Conservation (phyloP, 2,113 vertebrate species). For the Lethenteron reissneri region DNA sequence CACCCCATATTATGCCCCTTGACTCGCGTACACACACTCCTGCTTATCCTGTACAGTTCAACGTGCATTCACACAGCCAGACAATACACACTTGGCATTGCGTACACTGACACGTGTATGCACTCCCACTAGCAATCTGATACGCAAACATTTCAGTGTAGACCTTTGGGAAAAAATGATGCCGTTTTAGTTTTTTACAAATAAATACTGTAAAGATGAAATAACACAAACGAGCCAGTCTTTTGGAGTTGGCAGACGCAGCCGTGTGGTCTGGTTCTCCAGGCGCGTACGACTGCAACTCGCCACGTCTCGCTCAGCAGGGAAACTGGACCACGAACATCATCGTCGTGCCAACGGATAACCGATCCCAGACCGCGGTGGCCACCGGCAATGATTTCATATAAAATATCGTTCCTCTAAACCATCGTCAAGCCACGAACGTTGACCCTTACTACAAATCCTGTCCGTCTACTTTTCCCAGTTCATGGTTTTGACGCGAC, state of each 20-base stretch:
- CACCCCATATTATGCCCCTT: background rate
- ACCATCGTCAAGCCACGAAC: too few relatives aligned
- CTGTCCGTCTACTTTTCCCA: too few relatives aligned
- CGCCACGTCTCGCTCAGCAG: too few relatives aligned
- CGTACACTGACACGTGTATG: background rate
- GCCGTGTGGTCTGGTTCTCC: background rate
- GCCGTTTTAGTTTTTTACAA: background rate
- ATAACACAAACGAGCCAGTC: background rate
- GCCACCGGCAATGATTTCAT: background rate
- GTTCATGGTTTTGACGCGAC: too few relatives aligned
- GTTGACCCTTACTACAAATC: too few relatives aligned
- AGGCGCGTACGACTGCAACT: background rate
- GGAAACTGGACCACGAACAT: too few relatives aligned
- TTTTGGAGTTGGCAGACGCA: background rate
- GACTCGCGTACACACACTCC: background rate
- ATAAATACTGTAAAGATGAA: background rate
- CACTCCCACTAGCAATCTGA: too few relatives aligned
- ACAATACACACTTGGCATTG: background rate
- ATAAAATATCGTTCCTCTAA: background rate
- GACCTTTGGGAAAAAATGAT: background rate
- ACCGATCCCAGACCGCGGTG: background rate
- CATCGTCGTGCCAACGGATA: background rate
- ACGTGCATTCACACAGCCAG: background rate
- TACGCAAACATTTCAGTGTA: too few relatives aligned
- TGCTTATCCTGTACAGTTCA: background rate